phyloP scores from a whole-genome alignment of 2,888 invertebrate species.

The Drosophila algonquin region DNA sequence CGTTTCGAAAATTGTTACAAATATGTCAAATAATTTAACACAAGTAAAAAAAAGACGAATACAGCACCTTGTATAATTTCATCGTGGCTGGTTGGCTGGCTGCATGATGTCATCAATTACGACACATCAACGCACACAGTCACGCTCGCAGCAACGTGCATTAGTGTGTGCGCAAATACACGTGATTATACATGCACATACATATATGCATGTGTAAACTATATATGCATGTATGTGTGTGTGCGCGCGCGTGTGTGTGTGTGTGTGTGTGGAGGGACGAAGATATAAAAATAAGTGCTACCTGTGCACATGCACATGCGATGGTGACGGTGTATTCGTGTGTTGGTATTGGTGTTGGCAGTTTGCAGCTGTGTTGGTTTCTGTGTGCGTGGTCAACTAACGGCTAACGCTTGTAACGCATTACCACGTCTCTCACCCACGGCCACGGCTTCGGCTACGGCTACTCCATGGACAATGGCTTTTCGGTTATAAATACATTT shows the following conservation, averaged over 20 bases:
- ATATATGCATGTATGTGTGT: slow-evolving; percentile 1
- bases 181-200: not conserved
- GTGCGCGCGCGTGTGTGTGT: slow-evolving; percentile 6
- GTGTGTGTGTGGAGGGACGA: slow-evolving; percentile 18
- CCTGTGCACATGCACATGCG: slow-evolving; percentile 24
- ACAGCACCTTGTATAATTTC: no score
- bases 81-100: no score
- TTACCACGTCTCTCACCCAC: slow-evolving; percentile 20
- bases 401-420: slow-evolving; percentile 45
- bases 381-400: slow-evolving; percentile 46
- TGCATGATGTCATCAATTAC: slow-evolving; percentile 68
- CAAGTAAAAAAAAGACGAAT: no score
- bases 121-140: slow-evolving; percentile 47
- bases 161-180: slow-evolving; percentile 18
- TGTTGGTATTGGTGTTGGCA: not conserved
- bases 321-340: slow-evolving; percentile 7
- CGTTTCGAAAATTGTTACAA: no score
- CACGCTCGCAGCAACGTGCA: not conserved
- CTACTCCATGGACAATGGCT: slow-evolving; percentile 33
- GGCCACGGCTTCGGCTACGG: not conserved
- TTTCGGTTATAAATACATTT: slow-evolving; percentile 48
- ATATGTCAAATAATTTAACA: no score
- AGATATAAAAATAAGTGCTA: slow-evolving; percentile 46
- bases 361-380: not conserved
- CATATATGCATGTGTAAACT: not conserved